Evolutionary conservation across 2,113 vertebrate species (phyloP), one percentile per base, ranked within the genome.

Genomic region (Macquaria australasica): DNA sequence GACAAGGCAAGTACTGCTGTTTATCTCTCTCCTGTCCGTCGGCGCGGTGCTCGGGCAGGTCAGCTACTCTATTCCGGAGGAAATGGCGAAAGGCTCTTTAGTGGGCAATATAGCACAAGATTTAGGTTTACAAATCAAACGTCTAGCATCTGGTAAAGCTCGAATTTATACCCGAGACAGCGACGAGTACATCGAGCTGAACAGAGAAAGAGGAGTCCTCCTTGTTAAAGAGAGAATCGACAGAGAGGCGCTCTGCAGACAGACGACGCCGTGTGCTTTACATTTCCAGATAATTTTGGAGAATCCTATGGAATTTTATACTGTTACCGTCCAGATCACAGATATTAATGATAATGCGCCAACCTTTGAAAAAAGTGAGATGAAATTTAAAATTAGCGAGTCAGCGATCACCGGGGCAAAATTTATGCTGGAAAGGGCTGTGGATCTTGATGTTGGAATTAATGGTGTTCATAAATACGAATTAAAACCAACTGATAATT

Each of bases 261-360:
- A 34, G 34, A 34, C 34, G 34, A 34, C 34, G 34, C 34, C 34
- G 34, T 34, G 34, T 34, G 34, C 34, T 34, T 34, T 34, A 34
- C 34, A 34, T 34, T 34, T 34, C 4, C 34, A 34, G 4, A 34
- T 34, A 3, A 34, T 34, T 34, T 34, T 34, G 4, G 34, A 34
- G 34, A 34, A 34, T 34, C 96, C 96, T 0, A 95, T 96, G 83
- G 93, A 96, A 72, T 91, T 96, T 75, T 95, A 94, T 51, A 88
- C 39, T 2, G 88, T 95, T n/a, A 94, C 93, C 0, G 84, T 97
- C 0, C 81, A 95, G 48, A 88, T 97, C 23, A 88, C 71, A 8
- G 96, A 97, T 50, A 90, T 96, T 14, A 97, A 97, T 68, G 96
- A 97, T 70, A 94, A 97, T 53, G 58, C 92, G 0, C 96, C 96